Conservation (phyloP, 2,888 invertebrate species). For the Malthinus seriepunctatus region DNA sequence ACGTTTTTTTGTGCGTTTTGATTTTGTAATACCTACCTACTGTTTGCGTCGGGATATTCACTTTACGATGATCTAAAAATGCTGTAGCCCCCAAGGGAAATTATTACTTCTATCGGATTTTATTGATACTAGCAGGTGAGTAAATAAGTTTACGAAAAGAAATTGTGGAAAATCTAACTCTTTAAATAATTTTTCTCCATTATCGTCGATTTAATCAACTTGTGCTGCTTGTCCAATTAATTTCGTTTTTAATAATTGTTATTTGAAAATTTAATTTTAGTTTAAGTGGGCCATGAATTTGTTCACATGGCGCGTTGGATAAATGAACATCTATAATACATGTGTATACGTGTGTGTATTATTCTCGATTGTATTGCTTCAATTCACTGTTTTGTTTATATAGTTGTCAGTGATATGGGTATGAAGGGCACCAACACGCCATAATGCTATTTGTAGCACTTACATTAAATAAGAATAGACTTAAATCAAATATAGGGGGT, state of each 20-base stretch:
- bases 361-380: conserved; percentile 17
- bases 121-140: conserved; percentile 7
- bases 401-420: conserved; percentile 27
- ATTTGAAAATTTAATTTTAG: not conserved
- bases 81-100: conserved; percentile 3
- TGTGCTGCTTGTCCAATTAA: too few species aligned
- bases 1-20: conserved; percentile 3
- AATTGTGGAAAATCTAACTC: not conserved
- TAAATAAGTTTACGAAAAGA: conserved; percentile 1
- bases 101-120: conserved; percentile 8
- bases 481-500: conserved; percentile 29
- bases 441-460: conserved; percentile 27
- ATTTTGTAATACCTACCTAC: conserved; percentile 7
- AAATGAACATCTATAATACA: not conserved
- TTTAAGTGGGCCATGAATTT: conserved; percentile 13
- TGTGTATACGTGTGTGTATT: conserved; percentile 8
- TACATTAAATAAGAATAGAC: conserved; percentile 24
- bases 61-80: conserved; percentile 8
- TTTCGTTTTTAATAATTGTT: not conserved
- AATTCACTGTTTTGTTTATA: conserved; percentile 22
- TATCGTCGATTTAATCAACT: not conserved
- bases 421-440: conserved; percentile 13
- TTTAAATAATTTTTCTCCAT: not conserved
- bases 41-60: conserved; percentile 5
- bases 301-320: conserved; percentile 15